Conservation (phyloP, 2,113 vertebrate species). For the Carettochelys insculpta region DNA sequence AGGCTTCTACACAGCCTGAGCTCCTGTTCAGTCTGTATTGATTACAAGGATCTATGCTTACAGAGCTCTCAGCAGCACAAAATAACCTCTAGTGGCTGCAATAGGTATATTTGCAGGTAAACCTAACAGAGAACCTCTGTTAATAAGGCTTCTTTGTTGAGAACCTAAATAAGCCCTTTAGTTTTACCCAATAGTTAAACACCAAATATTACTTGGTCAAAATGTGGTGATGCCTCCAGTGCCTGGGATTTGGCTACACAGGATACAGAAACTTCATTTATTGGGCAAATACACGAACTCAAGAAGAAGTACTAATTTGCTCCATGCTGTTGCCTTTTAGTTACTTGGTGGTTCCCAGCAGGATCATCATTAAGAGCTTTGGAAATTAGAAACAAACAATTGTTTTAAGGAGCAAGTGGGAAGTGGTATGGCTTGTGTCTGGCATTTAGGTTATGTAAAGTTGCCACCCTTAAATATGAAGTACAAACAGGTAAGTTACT, state of each 20-base stretch:
- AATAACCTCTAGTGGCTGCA: not conserved
- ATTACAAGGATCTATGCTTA: not conserved
- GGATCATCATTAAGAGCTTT: not conserved
- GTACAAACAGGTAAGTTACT: not conserved
- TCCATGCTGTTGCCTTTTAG: not conserved
- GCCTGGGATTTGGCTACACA: accelerated
- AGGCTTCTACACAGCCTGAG: not conserved
- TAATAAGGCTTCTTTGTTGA: not conserved
- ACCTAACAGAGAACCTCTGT: not conserved
- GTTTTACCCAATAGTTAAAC: not conserved
- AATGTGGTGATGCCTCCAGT: not conserved
- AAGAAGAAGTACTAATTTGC: not conserved
- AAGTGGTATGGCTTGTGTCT: not conserved
- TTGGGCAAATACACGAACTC: accelerated
- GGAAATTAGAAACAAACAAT: not conserved
- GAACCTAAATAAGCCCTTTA: not conserved
- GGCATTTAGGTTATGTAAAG: not conserved
- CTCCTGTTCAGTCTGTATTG: not conserved
- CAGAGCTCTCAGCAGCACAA: not conserved
- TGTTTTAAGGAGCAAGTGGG: not conserved
- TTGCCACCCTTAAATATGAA: not conserved
- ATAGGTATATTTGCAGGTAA: not conserved
- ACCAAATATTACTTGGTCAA: not conserved
- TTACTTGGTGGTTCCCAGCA: accelerated
- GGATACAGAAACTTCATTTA: not conserved